phyloP scores from a whole-genome alignment of 2,113 vertebrate genomes.

The Beaufortia kweichowensis region DNA sequence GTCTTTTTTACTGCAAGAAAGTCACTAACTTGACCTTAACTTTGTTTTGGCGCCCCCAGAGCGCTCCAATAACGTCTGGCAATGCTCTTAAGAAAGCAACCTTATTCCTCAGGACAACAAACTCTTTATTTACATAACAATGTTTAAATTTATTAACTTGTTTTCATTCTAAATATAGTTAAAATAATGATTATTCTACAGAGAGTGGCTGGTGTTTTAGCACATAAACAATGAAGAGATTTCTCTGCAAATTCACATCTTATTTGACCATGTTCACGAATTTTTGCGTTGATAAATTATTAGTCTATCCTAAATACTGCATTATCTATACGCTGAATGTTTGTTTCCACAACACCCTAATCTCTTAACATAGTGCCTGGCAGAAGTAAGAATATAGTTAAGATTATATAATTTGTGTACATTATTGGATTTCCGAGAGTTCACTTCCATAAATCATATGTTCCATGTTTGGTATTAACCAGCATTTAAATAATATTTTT shows the following conservation, averaged over 20 bases:
- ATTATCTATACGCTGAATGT: too few species aligned
- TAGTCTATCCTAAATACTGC: background rate
- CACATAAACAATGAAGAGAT: background rate
- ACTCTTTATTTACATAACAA: background rate
- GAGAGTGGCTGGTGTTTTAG: background rate
- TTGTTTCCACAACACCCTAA: too few species aligned
- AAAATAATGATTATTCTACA: too few species aligned
- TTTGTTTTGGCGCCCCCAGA: slow-evolving; percentile 82
- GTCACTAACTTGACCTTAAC: slow-evolving; percentile 99
- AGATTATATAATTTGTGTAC: background rate
- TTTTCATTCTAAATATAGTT: background rate
- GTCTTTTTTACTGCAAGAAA: slow-evolving; percentile 76
- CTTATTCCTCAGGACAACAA: background rate
- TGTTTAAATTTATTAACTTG: too few species aligned
- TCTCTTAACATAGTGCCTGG: too few species aligned
- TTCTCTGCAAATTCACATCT: background rate
- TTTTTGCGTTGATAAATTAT: background rate
- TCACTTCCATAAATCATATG: background rate
- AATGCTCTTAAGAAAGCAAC: background rate
- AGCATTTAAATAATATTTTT: too few species aligned
- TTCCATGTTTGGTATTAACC: too few species aligned
- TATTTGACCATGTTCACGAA: background rate
- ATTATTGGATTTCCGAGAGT: background rate
- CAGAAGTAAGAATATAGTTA: background rate
- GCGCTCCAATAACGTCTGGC: background rate